Conservation (phyloP, 2,113 vertebrate species). For the Tringa solitaria region DNA sequence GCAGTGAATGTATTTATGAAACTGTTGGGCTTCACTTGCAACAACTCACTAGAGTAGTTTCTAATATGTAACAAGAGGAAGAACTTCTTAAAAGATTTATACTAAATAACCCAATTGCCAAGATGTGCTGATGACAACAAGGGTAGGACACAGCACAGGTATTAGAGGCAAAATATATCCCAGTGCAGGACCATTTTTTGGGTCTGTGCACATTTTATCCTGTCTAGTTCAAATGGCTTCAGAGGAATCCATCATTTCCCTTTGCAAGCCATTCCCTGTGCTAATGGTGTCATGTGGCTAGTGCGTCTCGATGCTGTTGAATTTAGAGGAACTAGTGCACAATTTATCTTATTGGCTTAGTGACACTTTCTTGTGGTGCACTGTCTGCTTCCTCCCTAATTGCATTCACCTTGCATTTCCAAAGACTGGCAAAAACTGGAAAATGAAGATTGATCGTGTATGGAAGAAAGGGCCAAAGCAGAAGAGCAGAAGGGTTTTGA, state of each 20-base stretch:
- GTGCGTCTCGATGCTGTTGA: not conserved
- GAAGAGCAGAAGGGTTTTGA: not conserved
- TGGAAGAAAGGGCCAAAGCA: not conserved
- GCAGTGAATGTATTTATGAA: not conserved
- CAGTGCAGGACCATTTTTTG: accelerated
- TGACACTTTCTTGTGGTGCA: not conserved
- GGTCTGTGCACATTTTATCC: not conserved
- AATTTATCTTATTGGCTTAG: not conserved
- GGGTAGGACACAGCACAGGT: not conserved
- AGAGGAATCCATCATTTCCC: not conserved
- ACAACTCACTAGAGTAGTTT: not conserved
- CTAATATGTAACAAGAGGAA: not conserved
- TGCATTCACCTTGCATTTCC: not conserved
- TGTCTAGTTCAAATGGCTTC: not conserved
- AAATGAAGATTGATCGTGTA: not conserved
- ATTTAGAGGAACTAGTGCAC: not conserved
- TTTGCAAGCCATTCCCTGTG: not conserved
- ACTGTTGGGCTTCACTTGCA: not conserved
- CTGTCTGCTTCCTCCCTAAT: not conserved
- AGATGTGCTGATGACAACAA: not conserved
- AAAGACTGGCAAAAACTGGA: not conserved
- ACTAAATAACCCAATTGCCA: not conserved
- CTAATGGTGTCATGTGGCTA: not conserved
- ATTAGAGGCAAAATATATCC: not conserved
- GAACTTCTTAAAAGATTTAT: not conserved